Percentiles rank a stretch among this genome's conserved stretches.
These are phyloP conservation scores for Atrichornis clamosus DNA, from an alignment of 2,113 vertebrate species.

Conservation along the genomic window DNA sequence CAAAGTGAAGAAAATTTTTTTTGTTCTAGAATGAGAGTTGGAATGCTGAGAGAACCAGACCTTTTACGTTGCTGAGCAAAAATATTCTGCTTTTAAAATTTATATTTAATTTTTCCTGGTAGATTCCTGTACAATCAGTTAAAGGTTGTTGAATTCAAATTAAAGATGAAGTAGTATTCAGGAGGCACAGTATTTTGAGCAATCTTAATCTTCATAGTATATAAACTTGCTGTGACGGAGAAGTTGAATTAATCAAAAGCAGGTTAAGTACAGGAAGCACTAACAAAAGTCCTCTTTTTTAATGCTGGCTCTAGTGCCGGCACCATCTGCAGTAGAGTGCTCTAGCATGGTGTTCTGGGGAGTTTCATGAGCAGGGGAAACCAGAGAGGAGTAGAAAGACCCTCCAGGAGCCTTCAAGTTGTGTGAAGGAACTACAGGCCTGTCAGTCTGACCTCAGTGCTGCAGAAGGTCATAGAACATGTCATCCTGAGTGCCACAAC, in stretches of 20 bases:
- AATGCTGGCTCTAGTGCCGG: rapidly evolving
- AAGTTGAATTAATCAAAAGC: background rate
- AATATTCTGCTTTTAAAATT: background rate
- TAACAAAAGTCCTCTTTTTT: background rate
- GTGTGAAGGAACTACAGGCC: background rate
- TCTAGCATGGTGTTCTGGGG: background rate
- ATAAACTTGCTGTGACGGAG: background rate
- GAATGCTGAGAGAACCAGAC: background rate
- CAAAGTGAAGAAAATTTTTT: background rate
- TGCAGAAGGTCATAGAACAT: background rate
- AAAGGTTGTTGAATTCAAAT: background rate
- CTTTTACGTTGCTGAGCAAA: background rate
- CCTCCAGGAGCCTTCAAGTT: background rate
- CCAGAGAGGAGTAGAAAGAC: background rate
- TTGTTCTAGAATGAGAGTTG: background rate
- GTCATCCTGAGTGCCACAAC: background rate
- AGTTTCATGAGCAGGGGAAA: background rate
- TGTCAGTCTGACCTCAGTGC: background rate
- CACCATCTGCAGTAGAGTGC: background rate
- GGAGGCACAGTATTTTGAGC: background rate
- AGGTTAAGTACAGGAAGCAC: background rate
- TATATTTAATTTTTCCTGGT: background rate
- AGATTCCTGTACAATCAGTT: background rate
- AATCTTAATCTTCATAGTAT: background rate
- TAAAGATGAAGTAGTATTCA: background rate